Base-by-base conservation (phyloP, 2,797 vertebrate species). In the Danio jaintianensis region DNA sequence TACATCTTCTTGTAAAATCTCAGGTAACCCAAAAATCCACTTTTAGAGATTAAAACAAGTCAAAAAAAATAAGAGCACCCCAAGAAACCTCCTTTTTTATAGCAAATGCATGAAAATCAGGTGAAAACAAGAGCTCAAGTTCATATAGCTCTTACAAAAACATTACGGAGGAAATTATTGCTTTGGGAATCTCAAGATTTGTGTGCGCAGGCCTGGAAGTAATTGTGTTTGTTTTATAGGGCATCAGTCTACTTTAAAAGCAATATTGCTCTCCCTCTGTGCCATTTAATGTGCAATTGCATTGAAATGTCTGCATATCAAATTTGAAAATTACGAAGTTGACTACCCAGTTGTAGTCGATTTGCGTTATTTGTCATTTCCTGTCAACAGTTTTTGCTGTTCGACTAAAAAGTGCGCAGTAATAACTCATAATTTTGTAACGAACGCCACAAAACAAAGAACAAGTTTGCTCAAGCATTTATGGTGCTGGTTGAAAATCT, bases 11-110 rank as follows among this genome's bases (percentile, higher is more conserved):
- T 29, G 1, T n/a, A 29, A 29, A 29, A 29, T 29, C 29, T 29
- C 29, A 29, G 1, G 95, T 20, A 56, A 45, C 92, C 83, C 73
- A 80, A 79, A 79, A 78, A 81, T 80, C 78, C 38, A 64, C 73
- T 77, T 64, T 81, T 38, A 69, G 80, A 81, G 53, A 13, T 36
- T 20, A 59, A 12, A 58, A 76, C 55, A 47, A 29, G 53, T 36
- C 45, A 42, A 29, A 29, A 29, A 10, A 75, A 40, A 80, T 82
- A 74, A 75, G 20, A 75, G 72, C 52, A 40, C 15, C 16, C 22
- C 16, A 40, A 18, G 16, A 52, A 52, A 6, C 48, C 1, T 38
- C 29, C 18, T 38, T 22, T 4, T 50, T 68, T 50, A n/a, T n/a
- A 16, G 29, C 16, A 53, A 40, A 53, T n/a, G 4, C 38, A 40